phyloP scores from a whole-genome alignment of 2,113 vertebrate genomes.

The Meles meles region DNA sequence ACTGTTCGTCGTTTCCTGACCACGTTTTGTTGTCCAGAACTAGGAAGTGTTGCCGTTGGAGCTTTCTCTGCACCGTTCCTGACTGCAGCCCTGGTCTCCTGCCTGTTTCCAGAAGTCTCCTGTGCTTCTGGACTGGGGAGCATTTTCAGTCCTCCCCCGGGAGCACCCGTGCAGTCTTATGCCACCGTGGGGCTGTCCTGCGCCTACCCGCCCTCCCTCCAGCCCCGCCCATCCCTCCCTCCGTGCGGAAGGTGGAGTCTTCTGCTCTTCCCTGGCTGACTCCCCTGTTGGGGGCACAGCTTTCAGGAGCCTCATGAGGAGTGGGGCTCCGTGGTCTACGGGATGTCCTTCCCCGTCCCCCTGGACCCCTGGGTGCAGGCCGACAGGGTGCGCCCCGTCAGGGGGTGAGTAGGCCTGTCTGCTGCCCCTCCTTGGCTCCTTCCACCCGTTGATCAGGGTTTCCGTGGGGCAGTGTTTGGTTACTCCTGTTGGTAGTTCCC shows the following conservation, averaged over 20 bases:
- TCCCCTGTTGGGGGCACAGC: background rate
- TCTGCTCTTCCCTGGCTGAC: background rate
- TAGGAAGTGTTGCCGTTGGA: background rate
- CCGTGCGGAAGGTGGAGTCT: background rate
- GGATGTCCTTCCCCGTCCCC: background rate
- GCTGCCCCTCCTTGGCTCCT: background rate
- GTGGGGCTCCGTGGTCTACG: background rate
- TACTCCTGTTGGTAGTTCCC: background rate
- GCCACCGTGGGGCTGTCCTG: background rate
- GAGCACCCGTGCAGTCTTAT: background rate
- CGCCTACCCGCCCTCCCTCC: background rate
- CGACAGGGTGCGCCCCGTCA: too few species aligned
- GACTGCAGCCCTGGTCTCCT: background rate
- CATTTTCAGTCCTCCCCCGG: background rate
- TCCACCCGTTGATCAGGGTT: background rate
- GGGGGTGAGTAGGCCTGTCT: background rate
- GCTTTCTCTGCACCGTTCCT: background rate
- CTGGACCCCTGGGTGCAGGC: background rate
- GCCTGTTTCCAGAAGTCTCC: background rate
- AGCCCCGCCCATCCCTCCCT: fast-evolving
- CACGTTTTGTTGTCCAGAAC: background rate
- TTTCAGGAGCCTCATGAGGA: background rate
- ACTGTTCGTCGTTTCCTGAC: background rate
- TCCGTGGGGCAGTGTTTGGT: too few species aligned
- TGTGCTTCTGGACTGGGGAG: background rate